Conservation (phyloP, 2,888 invertebrate genomes). For the Pollenia labialis region DNA sequence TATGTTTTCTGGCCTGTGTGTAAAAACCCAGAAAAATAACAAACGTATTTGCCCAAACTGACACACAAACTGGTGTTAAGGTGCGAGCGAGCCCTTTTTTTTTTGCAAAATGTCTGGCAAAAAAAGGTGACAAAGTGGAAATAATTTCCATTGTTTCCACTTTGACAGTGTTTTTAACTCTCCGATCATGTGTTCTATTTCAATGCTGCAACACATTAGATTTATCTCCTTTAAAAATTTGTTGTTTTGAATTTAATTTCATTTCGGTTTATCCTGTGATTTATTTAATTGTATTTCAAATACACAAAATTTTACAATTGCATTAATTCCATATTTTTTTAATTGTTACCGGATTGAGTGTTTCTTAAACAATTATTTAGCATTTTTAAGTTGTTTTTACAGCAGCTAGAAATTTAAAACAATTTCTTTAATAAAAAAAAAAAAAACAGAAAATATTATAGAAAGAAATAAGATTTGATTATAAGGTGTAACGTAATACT, state of each 20-base stretch:
- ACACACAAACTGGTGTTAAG: conserved; percentile 51
- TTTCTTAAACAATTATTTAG: conserved; percentile 50
- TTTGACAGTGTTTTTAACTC: conserved; percentile 71
- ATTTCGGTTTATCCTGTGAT: conserved; percentile 32
- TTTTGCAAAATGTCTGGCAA: background rate
- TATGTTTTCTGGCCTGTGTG: conserved; percentile 12
- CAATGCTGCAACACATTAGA: conserved; percentile 69
- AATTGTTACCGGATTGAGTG: conserved; percentile 28
- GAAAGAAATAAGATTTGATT: conserved; percentile 62
- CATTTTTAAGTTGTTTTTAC: conserved; percentile 69
- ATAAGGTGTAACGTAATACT: conserved; percentile 60
- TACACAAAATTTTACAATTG: conserved; percentile 55
- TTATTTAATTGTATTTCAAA: conserved; percentile 70
- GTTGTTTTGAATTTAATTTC: conserved; percentile 32
- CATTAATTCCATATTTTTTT: conserved; percentile 26
- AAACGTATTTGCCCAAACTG: conserved; percentile 63
- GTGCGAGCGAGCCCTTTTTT: conserved; percentile 58
- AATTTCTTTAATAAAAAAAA: conserved; percentile 48
- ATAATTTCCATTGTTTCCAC: conserved; percentile 74
- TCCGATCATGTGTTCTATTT: conserved; percentile 31
- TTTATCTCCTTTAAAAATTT: conserved; percentile 1
- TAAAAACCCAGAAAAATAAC: conserved; percentile 58
- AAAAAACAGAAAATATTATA: background rate
- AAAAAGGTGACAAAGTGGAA: conserved; percentile 78
- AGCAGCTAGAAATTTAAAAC: conserved; percentile 57